These are phyloP conservation scores for Bombus soroeensis DNA, from an alignment of 1,140 invertebrate genomes.

Conservation along the genomic window DNA sequence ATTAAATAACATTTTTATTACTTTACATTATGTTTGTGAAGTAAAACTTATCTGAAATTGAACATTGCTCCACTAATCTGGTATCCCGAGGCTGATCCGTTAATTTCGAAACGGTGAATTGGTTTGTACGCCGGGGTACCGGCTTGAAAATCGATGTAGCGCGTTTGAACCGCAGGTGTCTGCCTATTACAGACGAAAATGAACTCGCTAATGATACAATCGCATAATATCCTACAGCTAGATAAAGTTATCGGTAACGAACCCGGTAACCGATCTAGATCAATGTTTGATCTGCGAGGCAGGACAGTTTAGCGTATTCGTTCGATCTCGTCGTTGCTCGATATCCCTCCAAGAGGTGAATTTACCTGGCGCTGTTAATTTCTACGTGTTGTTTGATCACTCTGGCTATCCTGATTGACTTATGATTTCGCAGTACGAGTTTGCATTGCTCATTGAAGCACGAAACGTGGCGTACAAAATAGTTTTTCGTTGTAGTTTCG, in stretches of 20 bases:
- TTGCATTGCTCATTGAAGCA: not conserved
- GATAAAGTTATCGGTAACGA: conserved; percentile 59
- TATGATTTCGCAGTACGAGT: conserved; percentile 16
- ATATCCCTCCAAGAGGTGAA: not conserved
- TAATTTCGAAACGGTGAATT: conserved; percentile 30
- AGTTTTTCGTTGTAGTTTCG: not conserved
- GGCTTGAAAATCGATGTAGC: conserved; percentile 19
- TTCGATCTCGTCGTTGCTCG: conserved; percentile 9
- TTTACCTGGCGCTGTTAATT: conserved; percentile 56
- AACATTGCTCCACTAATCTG: too few relatives aligned
- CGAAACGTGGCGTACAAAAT: not conserved
- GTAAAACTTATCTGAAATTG: not conserved
- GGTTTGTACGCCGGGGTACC: not conserved
- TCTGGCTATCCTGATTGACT: conserved; percentile 35
- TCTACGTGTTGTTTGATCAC: conserved; percentile 40
- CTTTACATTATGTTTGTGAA: not conserved
- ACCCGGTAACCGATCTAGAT: conserved; percentile 36
- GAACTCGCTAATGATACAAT: conserved; percentile 54
- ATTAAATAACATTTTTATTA: not conserved
- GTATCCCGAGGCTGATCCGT: not conserved
- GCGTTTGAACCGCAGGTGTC: not conserved
- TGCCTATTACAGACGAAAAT: conserved; percentile 35
- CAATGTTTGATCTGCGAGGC: conserved; percentile 58
- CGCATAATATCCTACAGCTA: conserved; percentile 44
- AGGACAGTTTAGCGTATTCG: conserved; percentile 36